Percentiles rank a stretch among this genome's conserved stretches.
Conservation (phyloP, 2,113 vertebrate species). For the Dryoscopus gambensis region DNA sequence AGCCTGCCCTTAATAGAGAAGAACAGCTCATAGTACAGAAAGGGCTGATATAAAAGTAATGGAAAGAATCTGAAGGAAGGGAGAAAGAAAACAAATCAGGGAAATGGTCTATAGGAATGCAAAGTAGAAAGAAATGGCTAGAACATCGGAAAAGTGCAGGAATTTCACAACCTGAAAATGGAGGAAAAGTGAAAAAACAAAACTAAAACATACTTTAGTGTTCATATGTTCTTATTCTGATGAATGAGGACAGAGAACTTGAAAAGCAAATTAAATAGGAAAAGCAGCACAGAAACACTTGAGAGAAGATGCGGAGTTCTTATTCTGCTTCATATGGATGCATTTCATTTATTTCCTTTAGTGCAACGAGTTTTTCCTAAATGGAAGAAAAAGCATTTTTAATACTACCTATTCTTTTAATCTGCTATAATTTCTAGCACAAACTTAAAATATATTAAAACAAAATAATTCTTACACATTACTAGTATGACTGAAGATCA, state of each 20-base stretch:
- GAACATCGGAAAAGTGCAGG: neutral
- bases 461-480: neutral
- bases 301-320: neutral
- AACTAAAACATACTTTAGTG: neutral
- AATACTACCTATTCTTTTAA: neutral
- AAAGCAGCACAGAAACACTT: neutral
- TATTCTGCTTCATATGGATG: neutral
- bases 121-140: neutral
- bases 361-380: conserved; percentile 72
- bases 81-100: neutral
- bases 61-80: neutral
- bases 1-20: neutral
- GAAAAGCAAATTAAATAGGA: neutral
- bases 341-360: conserved; percentile 56
- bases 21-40: neutral
- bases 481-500: neutral
- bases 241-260: neutral
- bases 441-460: neutral
- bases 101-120: neutral
- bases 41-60: neutral
- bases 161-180: neutral
- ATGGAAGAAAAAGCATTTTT: neutral
- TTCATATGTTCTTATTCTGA: neutral
- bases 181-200: neutral
- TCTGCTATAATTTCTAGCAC: neutral